A percentile compares a stretch with the other conserved stretches of the same genome.
Evolutionary conservation across 1,140 invertebrate species (phyloP).

Genomic region (Neodiprion virginianus): DNA sequence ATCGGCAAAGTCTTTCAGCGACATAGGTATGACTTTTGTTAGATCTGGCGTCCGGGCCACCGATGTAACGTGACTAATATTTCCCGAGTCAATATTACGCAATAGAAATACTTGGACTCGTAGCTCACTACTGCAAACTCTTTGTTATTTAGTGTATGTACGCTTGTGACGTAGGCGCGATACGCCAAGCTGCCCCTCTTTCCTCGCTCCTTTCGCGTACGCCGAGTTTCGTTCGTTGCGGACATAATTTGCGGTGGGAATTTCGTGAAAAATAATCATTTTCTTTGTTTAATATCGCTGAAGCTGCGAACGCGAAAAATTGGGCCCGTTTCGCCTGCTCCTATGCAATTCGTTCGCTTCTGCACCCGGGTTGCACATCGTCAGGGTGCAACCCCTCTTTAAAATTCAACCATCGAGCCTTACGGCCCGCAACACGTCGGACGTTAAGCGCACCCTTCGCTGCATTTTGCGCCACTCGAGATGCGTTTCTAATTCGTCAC

Average conservation of each 20-base stretch:
- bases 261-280: too few relatives aligned
- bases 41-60: neutral
- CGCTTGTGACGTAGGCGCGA: neutral
- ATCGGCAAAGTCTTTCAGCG: neutral
- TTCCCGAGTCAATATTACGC: constrained; percentile 1
- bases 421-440: neutral
- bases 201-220: neutral
- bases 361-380: neutral
- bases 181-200: neutral
- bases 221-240: neutral
- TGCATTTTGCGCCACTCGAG: neutral
- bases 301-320: too few relatives aligned
- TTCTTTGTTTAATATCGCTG: too few relatives aligned
- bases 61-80: constrained; percentile 1
- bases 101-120: constrained; percentile 4
- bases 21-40: neutral
- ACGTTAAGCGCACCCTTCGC: neutral
- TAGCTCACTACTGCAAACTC: neutral
- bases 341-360: neutral
- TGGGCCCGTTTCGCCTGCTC: neutral
- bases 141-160: neutral
- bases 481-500: too few relatives aligned
- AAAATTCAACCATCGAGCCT: neutral
- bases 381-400: neutral
- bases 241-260: too few relatives aligned